phyloP scores from a whole-genome alignment of 2,113 vertebrate species.

The Lasiurus cinereus region DNA sequence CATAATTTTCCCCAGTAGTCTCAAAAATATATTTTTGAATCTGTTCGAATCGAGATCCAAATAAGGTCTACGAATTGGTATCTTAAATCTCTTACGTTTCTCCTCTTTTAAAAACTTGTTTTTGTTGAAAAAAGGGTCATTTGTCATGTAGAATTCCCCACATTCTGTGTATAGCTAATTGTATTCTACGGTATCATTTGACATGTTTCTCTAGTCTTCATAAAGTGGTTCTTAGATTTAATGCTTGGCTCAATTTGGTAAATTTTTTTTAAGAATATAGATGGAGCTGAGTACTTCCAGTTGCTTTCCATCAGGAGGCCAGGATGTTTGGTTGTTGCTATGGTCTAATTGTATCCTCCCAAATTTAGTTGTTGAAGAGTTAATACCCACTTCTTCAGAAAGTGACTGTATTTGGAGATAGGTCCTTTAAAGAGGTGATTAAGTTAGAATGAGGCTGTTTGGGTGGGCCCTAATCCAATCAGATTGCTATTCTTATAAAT shows the following conservation, averaged over 20 bases:
- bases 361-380: neutral
- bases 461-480: no score
- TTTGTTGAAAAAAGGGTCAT: conserved; percentile 8
- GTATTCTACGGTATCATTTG: neutral
- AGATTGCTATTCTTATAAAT: neutral
- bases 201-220: neutral
- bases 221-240: neutral
- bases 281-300: neutral
- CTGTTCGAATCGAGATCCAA: neutral
- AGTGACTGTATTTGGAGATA: neutral
- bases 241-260: neutral
- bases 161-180: neutral
- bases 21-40: neutral
- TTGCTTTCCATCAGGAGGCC: neutral
- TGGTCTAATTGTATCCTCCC: neutral
- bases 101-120: neutral
- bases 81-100: neutral
- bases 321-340: neutral
- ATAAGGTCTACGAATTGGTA: neutral
- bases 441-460: neutral
- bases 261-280: neutral
- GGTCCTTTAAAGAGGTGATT: neutral
- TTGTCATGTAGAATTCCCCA: neutral
- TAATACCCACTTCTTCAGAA: neutral
- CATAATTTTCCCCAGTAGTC: neutral